Percentiles rank a stretch among this genome's conserved stretches.
These are phyloP conservation scores for Sphyrna mokarran DNA, from an alignment of 2,113 vertebrate genomes.

Conservation along the genomic window DNA sequence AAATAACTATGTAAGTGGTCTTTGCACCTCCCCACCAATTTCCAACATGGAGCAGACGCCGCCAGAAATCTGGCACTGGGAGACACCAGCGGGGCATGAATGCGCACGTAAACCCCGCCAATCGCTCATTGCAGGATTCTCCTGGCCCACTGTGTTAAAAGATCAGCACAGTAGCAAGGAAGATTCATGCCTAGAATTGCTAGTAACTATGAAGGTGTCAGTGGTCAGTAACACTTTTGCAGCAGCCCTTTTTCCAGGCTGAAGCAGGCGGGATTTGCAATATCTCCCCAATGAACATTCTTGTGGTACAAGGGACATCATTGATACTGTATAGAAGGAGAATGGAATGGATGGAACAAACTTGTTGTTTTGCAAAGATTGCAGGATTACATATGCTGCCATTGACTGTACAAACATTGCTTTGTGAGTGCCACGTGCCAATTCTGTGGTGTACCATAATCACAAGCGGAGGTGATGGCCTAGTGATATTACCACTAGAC, in stretches of 20 bases:
- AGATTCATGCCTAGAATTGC: neutral
- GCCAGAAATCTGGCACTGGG: no score
- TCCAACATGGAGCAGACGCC: no score
- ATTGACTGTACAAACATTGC: neutral
- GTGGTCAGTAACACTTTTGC: neutral
- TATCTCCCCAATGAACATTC: neutral
- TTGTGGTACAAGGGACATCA: neutral
- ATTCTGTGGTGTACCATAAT: neutral
- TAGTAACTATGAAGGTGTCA: neutral
- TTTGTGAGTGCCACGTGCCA: neutral
- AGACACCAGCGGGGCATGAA: no score
- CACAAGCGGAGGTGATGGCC: neutral
- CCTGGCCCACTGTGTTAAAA: no score
- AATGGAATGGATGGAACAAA: neutral
- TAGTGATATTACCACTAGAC: no score
- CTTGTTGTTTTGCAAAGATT: neutral
- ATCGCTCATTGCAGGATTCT: no score
- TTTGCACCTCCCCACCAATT: no score
- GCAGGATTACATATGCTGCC: no score
- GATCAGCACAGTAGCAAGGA: no score
- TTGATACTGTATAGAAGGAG: neutral
- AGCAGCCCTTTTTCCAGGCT: neutral
- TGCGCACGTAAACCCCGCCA: no score
- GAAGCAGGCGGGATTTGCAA: neutral
- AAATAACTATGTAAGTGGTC: no score